A percentile compares a stretch with the other conserved stretches of the same genome.
These are phyloP conservation scores for Cyaniris semiargus DNA, from an alignment of 2,888 invertebrate genomes.

Conservation along the genomic window DNA sequence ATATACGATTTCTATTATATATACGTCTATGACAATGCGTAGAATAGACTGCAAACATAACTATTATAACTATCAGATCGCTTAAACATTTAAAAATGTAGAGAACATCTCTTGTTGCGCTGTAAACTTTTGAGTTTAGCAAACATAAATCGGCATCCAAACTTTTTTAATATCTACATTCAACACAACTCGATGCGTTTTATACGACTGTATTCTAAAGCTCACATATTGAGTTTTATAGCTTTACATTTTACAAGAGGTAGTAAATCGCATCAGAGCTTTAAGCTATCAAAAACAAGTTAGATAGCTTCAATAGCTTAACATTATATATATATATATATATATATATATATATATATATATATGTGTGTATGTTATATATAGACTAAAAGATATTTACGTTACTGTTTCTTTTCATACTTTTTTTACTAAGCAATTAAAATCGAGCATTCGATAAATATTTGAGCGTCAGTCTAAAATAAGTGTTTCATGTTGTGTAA, in stretches of 20 bases:
- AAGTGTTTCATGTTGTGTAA: neutral
- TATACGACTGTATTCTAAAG: slow-evolving; percentile 8
- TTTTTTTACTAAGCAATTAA: too few species aligned
- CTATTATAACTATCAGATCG: neutral
- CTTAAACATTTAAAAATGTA: neutral
- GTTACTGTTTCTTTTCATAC: too few species aligned
- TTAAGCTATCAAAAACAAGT: neutral
- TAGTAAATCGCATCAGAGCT: neutral
- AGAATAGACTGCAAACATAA: neutral
- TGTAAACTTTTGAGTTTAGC: slow-evolving; percentile 1
- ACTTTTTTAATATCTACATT: slow-evolving; percentile 8
- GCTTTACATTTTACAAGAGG: neutral
- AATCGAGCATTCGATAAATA: neutral
- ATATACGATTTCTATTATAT: too few species aligned
- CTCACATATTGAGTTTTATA: neutral
- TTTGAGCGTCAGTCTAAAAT: neutral
- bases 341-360: too few species aligned
- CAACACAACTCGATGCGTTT: neutral
- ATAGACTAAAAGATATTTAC: too few species aligned
- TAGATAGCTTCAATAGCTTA: neutral
- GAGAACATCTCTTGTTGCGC: neutral
- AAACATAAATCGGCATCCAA: slow-evolving; percentile 11
- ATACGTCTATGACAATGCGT: too few species aligned
- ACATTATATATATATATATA: too few species aligned
- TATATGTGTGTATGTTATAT: too few species aligned